Conservation (phyloP, 2,113 vertebrate genomes). For the Oreocharis arfaki region DNA sequence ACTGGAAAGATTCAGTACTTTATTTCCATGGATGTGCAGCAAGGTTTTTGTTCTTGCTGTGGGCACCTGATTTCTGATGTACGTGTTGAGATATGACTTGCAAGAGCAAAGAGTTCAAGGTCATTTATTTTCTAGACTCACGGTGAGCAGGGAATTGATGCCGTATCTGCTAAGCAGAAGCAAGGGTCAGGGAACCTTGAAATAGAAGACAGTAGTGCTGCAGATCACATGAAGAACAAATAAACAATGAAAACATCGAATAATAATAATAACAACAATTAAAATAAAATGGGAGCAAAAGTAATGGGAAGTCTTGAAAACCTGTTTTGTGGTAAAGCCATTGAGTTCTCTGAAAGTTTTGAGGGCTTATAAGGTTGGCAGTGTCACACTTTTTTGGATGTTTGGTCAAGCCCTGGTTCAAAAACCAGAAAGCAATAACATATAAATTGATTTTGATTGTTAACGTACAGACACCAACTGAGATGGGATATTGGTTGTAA, state of each 20-base stretch:
- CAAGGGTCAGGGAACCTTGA: background rate
- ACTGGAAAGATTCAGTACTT: background rate
- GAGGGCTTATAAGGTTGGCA: background rate
- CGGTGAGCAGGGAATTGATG: background rate
- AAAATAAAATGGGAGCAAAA: background rate
- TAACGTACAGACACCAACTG: background rate
- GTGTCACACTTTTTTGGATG: background rate
- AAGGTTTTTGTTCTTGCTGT: background rate
- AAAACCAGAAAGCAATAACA: background rate
- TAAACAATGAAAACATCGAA: background rate
- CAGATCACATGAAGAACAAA: background rate
- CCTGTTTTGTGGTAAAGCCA: background rate
- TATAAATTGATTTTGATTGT: background rate
- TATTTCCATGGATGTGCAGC: background rate
- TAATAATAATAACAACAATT: background rate
- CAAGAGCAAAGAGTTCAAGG: background rate
- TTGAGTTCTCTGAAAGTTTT: background rate
- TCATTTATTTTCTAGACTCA: constrained; percentile 45
- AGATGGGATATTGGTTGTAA: background rate
- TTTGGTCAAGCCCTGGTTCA: background rate
- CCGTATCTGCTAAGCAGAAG: background rate
- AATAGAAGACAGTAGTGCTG: background rate
- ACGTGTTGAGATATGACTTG: background rate
- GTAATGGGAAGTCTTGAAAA: background rate
- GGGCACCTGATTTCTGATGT: background rate